Evolutionary conservation across 2,888 invertebrate species (phyloP).

Genomic region (Melanostoma mellinum): DNA sequence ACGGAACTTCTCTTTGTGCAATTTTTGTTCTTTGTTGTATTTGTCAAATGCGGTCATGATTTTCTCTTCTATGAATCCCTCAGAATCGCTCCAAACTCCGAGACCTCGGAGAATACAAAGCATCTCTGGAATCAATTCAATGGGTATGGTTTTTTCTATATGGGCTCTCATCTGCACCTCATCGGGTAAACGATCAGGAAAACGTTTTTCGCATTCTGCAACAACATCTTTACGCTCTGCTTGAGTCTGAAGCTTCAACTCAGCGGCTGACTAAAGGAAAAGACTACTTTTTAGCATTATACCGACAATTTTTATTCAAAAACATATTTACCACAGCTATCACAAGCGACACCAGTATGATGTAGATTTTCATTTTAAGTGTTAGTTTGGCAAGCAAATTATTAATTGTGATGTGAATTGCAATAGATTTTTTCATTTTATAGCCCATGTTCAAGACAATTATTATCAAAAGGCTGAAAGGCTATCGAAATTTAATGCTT

Average conservation of each 20-base stretch:
- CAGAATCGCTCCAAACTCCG: too few species aligned
- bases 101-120: too few species aligned
- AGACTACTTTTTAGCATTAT: neutral
- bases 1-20: too few species aligned
- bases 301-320: neutral
- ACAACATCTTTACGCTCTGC: slow-evolving; percentile 31
- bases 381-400: neutral
- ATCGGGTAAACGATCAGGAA: neutral
- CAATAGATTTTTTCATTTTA: neutral
- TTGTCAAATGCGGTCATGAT: too few species aligned
- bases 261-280: slow-evolving; percentile 28
- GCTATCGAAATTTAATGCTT: too few species aligned
- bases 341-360: slow-evolving; percentile 45
- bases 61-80: too few species aligned
- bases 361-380: slow-evolving; percentile 9
- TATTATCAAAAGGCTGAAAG: too few species aligned
- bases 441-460: neutral
- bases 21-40: too few species aligned
- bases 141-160: too few species aligned
- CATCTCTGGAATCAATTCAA: too few species aligned
- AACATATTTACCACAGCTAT: slow-evolving; percentile 13
- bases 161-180: too few species aligned
- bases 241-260: slow-evolving; percentile 50
- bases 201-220: slow-evolving; percentile 23
- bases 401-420: neutral